Base-by-base conservation (phyloP, 2,888 invertebrate genomes). In the Ommatoiulus sabulosus region DNA sequence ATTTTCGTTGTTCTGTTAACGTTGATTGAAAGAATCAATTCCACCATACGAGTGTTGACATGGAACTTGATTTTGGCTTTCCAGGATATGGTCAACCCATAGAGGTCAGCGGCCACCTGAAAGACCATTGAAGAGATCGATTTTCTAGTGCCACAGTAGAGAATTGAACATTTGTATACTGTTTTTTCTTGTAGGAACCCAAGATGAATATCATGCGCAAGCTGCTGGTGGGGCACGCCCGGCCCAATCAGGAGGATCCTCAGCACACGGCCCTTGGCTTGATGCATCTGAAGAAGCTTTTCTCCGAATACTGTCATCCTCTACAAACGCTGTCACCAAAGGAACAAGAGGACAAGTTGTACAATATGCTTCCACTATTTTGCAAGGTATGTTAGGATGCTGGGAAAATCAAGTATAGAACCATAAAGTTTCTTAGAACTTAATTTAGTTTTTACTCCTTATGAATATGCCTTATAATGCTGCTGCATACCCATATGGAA, bases 331-430 rank as follows among this genome's bases (percentile, higher is more conserved):
- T 97, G 17, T 94, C 95, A 84, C 95, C 96, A 3, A 94, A 95
- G 89, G 97, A 97, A 92, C 95, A 96, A 92, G 98, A 99, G 93
- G 97, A 97, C 92, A 97, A 98, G 93, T 94, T 99, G 17, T 98
- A 98, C 93, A 98, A 97, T 93, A 98, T 99, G 97, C 94, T 99
- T 92, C 99, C 99, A 89, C 94, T 99, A 72, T 99, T 99, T 94
- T 98, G 98, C 94, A 99, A 98, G 95, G 98, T 98, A 43, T 24
- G 63, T 63, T 2, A 35, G 35, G 0, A 35, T 35, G 35, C 2
- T 35, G 35, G 35, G 35, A 35, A 35, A 35, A 35, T 35, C 35
- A 35, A 35, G 35, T 35, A 35, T 35, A 35, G 35, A 35, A 35
- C 35, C 35, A 35, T 35, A 35, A 35, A 35, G 35, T 35, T 35